Evolutionary conservation across 2,888 invertebrate genomes (phyloP), one percentile per base, ranked within the genome.

Genomic region (Hypena proboscidalis): DNA sequence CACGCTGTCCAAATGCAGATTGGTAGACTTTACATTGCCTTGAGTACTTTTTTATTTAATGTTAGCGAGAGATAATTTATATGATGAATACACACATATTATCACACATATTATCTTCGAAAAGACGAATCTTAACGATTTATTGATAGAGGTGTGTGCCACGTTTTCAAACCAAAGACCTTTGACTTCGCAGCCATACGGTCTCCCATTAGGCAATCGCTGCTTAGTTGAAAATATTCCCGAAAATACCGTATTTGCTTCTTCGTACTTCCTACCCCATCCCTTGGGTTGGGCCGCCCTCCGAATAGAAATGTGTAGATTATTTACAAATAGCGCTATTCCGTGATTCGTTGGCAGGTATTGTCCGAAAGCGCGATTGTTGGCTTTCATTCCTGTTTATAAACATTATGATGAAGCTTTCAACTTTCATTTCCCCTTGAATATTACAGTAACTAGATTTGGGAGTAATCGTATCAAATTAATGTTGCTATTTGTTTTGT

Each of bases 271-370:
- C 57, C 23, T 21, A 29, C 36, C 19, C 32, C 22, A 30, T 57
- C 53, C 63, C 66, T 37, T 32, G 54, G 61, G 72, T 45, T 47
- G 44, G 63, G 41, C 59, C 60, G 54, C 56, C 53, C 52, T 62
- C 48, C 47, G 81, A 80, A 80, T 81, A 80, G 70, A 74, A 81
- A 81, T 80, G 74, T 67, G 70, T 74, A 77, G 80, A 79, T 81
- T 81, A 80, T 78, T 80, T 80, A 77, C 75, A 74, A 79, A 80
- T 76, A 74, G 78, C 67, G 50, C 54, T 65, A 71, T 77, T 74
- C 42, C 71, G 68, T 76, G 77, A 80, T 81, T 74, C 73, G 68
- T 63, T 58, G 68, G 44, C 68, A 59, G 68, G 65, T 74, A 73
- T 72, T 70, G 70, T 70, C 57, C 42, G 26, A 47, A 26, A 23